Evolutionary conservation across 2,888 invertebrate species (phyloP).

Genomic region (Argyresthia goedartella): DNA sequence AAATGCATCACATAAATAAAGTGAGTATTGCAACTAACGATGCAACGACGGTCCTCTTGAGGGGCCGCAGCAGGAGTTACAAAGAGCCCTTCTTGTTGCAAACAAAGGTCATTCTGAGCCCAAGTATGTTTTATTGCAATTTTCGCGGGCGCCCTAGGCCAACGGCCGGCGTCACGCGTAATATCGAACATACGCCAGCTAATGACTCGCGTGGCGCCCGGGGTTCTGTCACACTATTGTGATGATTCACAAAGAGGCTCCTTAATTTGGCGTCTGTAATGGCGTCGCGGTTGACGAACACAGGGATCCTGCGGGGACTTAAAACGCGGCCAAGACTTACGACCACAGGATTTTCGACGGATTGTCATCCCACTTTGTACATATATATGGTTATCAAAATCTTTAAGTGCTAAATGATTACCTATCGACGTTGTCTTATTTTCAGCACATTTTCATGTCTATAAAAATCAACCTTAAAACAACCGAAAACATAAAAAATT

Average conservation of each 20-base stretch:
- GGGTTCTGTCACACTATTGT: conserved; percentile 33
- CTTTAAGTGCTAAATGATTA: too few species aligned
- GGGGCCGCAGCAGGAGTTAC: conserved; percentile 50
- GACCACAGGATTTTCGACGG: neutral
- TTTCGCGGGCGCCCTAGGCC: conserved; percentile 48
- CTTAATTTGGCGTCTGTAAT: conserved; percentile 49
- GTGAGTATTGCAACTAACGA: neutral
- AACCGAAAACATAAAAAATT: too few species aligned
- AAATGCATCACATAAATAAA: neutral
- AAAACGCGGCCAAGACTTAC: conserved; percentile 5
- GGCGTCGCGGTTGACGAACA: conserved; percentile 29
- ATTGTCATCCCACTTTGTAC: too few species aligned
- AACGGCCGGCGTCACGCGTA: conserved; percentile 49
- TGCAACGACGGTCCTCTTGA: conserved; percentile 22
- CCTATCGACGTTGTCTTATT: too few species aligned
- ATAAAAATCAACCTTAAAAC: too few species aligned
- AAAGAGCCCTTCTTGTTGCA: conserved; percentile 27
- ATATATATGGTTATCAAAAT: too few species aligned
- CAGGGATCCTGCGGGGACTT: conserved; percentile 25
- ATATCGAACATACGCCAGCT: conserved; percentile 57
- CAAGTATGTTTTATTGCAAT: conserved; percentile 56
- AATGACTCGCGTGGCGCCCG: conserved; percentile 41
- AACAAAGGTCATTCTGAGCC: conserved; percentile 42
- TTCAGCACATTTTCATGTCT: too few species aligned
- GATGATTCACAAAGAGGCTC: conserved; percentile 40